These are phyloP conservation scores for Scaptomyza montana DNA, from an alignment of 1,140 invertebrate genomes.

Conservation along the genomic window DNA sequence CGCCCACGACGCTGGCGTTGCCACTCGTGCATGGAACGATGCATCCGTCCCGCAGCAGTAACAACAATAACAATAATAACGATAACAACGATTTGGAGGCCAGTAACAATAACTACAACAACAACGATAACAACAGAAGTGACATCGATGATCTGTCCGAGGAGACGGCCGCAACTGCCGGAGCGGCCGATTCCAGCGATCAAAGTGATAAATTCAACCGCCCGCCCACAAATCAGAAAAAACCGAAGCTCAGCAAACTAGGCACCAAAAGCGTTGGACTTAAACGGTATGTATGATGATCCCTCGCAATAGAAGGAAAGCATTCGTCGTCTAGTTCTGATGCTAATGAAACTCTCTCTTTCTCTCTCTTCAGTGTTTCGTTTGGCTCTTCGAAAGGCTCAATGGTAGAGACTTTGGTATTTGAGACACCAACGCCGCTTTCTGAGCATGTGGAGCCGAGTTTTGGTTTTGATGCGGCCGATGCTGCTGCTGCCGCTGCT, in stretches of 20 bases:
- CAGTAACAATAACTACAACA: conserved; percentile 43
- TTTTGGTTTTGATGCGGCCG: conserved; percentile 73
- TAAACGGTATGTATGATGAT: conserved; percentile 55
- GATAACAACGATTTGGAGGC: conserved; percentile 52
- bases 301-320: too few species aligned
- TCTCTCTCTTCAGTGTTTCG: conserved; percentile 88
- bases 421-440: conserved; percentile 91
- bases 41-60: conserved; percentile 59
- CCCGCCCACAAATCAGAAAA: conserved; percentile 66
- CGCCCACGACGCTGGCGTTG: conserved; percentile 60
- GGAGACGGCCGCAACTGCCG: conserved; percentile 43
- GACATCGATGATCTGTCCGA: conserved; percentile 49
- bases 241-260: conserved; percentile 72
- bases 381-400: conserved; percentile 96
- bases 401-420: conserved; percentile 97
- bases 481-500: conserved; percentile 72
- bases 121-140: conserved; percentile 49
- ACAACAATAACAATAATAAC: conserved; percentile 40
- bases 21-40: conserved; percentile 63
- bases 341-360: not conserved
- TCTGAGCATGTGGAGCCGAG: conserved; percentile 87
- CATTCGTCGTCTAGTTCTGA: not conserved
- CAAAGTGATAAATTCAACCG: conserved; percentile 72
- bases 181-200: conserved; percentile 66
- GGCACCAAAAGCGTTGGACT: conserved; percentile 76